These are phyloP conservation scores for Limnephilus auricula DNA, from an alignment of 2,888 invertebrate genomes.

Conservation along the genomic window DNA sequence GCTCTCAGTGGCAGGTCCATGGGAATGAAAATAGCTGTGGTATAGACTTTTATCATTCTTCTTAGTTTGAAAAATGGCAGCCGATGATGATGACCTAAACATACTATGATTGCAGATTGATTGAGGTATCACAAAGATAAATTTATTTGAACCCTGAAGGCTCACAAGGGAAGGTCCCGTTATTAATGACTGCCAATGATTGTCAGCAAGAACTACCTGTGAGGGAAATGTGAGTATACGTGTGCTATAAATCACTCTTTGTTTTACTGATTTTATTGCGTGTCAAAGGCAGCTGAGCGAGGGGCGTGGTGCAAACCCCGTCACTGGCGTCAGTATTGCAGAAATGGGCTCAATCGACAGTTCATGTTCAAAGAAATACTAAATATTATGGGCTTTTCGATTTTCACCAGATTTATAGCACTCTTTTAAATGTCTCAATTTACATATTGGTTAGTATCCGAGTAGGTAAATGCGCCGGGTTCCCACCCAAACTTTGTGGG, in stretches of 20 bases:
- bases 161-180: neutral
- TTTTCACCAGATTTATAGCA: neutral
- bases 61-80: neutral
- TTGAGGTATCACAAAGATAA: neutral
- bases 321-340: neutral
- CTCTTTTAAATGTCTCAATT: too few relatives aligned
- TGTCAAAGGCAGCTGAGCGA: slow-evolving; percentile 52
- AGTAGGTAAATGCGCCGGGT: too few relatives aligned
- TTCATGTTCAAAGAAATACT: neutral
- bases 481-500: too few relatives aligned
- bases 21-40: neutral
- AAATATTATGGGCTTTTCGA: neutral
- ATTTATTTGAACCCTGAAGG: neutral
- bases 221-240: neutral
- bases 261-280: slow-evolving; percentile 43
- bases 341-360: neutral
- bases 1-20: too few relatives aligned
- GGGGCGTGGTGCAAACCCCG: slow-evolving; percentile 22
- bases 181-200: neutral
- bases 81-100: neutral
- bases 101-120: neutral
- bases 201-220: slow-evolving; percentile 1
- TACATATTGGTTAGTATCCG: too few relatives aligned
- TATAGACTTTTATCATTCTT: neutral
- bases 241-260: slow-evolving; percentile 21